A percentile compares a stretch with the other conserved stretches of the same genome.
These are phyloP conservation scores for Alviniconcha marisindica DNA, from an alignment of 1,140 invertebrate genomes.

Conservation along the genomic window DNA sequence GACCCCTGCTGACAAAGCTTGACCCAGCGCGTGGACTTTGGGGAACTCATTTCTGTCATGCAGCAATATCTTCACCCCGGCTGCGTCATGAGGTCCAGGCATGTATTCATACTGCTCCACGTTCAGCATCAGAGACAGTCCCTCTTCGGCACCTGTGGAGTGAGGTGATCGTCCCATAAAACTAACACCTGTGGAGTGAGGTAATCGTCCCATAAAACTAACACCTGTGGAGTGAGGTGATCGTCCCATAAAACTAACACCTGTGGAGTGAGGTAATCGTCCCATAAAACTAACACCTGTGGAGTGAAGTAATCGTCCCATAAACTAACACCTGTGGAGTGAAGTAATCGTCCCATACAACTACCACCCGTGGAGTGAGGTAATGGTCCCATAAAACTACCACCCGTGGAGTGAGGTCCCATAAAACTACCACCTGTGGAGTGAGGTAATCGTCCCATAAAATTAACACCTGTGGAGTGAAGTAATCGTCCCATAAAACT, in stretches of 20 bases:
- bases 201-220: not conserved
- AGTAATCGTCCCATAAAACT: too few relatives aligned
- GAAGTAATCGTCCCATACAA: too few relatives aligned
- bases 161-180: not conserved
- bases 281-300: not conserved
- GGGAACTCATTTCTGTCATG: conserved; percentile 61
- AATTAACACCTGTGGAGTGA: too few relatives aligned
- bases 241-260: not conserved
- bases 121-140: conserved; percentile 65
- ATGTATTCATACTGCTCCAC: conserved; percentile 71
- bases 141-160: conserved; percentile 60
- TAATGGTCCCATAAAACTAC: too few relatives aligned
- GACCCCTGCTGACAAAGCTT: conserved; percentile 63
- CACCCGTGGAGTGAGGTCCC: too few relatives aligned
- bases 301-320: not conserved
- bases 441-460: too few relatives aligned
- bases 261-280: not conserved
- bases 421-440: too few relatives aligned
- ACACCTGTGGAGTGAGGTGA: not conserved
- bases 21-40: conserved; percentile 64
- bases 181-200: not conserved
- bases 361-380: too few relatives aligned
- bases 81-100: conserved; percentile 62
- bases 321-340: not conserved
- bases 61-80: conserved; percentile 65